Conservation (phyloP, 2,888 invertebrate genomes). For the Epinotia demarniana region DNA sequence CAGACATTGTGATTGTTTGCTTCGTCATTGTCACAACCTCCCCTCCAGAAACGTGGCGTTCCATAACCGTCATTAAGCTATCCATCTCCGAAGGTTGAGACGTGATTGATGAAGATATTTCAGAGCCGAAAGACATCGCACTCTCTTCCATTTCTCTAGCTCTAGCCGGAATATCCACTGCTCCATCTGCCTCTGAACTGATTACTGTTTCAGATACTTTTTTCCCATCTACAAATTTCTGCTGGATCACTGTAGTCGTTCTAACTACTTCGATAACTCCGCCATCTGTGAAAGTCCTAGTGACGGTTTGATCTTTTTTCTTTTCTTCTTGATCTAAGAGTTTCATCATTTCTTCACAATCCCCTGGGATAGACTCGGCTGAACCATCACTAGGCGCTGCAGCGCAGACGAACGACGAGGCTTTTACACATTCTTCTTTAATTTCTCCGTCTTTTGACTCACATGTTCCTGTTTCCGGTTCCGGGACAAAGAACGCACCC, state of each 20-base stretch:
- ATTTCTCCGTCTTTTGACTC: conserved; percentile 61
- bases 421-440: conserved; percentile 74
- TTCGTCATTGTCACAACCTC: conserved; percentile 77
- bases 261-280: conserved; percentile 75
- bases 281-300: conserved; percentile 65
- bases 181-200: conserved; percentile 74
- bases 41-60: conserved; percentile 73
- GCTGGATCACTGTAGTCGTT: conserved; percentile 78
- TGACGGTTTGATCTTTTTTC: conserved; percentile 59
- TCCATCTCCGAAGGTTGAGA: conserved; percentile 82
- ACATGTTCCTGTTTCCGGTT: conserved; percentile 62
- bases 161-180: conserved; percentile 76
- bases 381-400: conserved; percentile 80
- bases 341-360: conserved; percentile 86
- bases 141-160: conserved; percentile 70
- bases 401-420: conserved; percentile 76
- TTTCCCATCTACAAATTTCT: conserved; percentile 79
- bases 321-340: conserved; percentile 82
- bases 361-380: conserved; percentile 84
- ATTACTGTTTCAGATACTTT: conserved; percentile 78
- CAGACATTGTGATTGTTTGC: conserved; percentile 69
- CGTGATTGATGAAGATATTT: conserved; percentile 81
- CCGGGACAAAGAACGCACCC: conserved; percentile 80
- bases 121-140: conserved; percentile 77
- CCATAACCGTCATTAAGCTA: conserved; percentile 80